Percentiles rank a stretch among this genome's conserved stretches.
Evolutionary conservation across 2,888 invertebrate genomes (phyloP).

Genomic region (Microdon myrmicae): DNA sequence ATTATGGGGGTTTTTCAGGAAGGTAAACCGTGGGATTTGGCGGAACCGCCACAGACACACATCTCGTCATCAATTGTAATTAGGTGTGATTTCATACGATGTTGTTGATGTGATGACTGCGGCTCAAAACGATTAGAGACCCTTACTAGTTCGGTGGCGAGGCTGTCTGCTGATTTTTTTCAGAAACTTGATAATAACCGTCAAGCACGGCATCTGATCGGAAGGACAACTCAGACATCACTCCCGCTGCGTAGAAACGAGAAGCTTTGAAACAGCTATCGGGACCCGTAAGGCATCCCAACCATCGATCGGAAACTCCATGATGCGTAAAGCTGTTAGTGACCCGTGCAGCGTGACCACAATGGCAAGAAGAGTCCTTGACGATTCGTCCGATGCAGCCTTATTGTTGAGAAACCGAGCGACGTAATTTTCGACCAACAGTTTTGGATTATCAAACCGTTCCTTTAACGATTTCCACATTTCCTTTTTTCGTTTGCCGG

Average conservation of each 20-base stretch:
- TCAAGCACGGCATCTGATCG: neutral
- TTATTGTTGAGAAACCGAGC: conserved; percentile 3
- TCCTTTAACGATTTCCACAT: conserved; percentile 20
- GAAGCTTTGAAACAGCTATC: conserved; percentile 3
- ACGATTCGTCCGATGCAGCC: neutral
- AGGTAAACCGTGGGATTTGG: no score
- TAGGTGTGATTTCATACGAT: no score
- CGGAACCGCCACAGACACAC: no score
- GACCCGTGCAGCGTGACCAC: conserved; percentile 5
- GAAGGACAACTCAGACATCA: conserved; percentile 2
- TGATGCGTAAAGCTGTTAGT: conserved; percentile 1
- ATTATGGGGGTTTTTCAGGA: no score
- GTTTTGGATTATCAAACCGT: conserved; percentile 14
- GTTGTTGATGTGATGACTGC: no score
- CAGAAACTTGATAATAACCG: neutral
- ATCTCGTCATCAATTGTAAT: no score
- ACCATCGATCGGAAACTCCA: conserved; percentile 10
- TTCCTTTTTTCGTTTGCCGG: no score
- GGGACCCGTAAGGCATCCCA: conserved; percentile 4
- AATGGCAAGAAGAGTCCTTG: neutral
- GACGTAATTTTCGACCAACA: conserved; percentile 13
- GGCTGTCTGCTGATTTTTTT: no score
- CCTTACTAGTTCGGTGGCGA: no score
- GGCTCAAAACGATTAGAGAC: no score
- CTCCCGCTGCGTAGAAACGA: neutral